Evolutionary conservation across 2,797 vertebrate species (phyloP), one percentile per base, ranked within the genome.

Genomic region (Sebastes jordani): DNA sequence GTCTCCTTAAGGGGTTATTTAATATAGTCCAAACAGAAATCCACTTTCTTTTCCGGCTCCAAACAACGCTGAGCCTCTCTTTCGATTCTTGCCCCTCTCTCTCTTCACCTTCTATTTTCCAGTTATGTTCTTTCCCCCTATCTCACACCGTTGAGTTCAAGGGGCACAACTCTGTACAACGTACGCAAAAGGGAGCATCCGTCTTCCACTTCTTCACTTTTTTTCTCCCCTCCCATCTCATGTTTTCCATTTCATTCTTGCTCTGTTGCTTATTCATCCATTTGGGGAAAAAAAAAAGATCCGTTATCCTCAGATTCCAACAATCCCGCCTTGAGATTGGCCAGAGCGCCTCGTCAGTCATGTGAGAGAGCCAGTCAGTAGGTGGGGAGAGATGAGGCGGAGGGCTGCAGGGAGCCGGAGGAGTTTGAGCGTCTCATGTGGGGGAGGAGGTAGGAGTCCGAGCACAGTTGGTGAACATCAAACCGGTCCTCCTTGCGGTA

Each of bases 341-440:
- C 77, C 76, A 65, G 65, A 70, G 69, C 81, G 71, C 70, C 60
- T 71, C 22, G 42, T 83, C 86, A 79, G 70, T 88, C 77, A 42
- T 4, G 60, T 36, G 65, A 71, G 29, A 85, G 81, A 65, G 90
- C 49, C 89, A 88, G 80, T 94, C 91, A 94, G 91, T 84, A 95
- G 83, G 84, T 74, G n/a, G 90, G 73, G 23, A 94, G 86, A 68
- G 97, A 97, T 76, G 97, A 96, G 90, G 97, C 93, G 23, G 97
- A 94, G 75, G 95, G 91, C 95, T 99, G 98, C 91, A 99, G 95
- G 87, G 98, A 97, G 94, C 98, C 98, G 80, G 98, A 99, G 92
- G 98, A 99, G 95, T 98, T 99, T 3, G 99, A 98, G 86, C 98
- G 97, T 89, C 99, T 97, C 97, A 99, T 99, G 93, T 99, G 98